These are phyloP conservation scores for Heteromurus nitidus DNA, from an alignment of 2,888 invertebrate species.

Conservation along the genomic window DNA sequence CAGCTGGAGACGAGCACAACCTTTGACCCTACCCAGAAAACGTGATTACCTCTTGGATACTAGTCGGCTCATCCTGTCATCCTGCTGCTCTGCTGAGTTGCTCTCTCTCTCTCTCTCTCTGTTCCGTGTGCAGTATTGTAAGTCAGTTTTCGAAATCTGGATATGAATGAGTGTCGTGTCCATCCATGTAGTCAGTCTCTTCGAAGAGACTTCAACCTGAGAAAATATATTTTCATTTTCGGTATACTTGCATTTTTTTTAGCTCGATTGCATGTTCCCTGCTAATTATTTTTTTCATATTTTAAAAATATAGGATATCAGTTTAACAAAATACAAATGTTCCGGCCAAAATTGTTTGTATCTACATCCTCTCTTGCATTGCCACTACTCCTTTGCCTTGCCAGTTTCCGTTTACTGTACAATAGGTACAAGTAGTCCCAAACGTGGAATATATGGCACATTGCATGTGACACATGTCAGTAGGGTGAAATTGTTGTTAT, in stretches of 20 bases:
- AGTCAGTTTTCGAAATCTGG: slow-evolving; percentile 30
- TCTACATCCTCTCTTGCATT: too few species aligned
- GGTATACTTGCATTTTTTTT: too few species aligned
- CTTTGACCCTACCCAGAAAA: slow-evolving; percentile 72
- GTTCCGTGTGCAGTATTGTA: slow-evolving; percentile 18
- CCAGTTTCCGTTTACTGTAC: too few species aligned
- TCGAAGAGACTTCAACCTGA: background rate
- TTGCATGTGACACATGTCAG: background rate
- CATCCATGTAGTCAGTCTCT: background rate
- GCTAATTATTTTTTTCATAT: too few species aligned
- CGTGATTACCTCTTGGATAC: slow-evolving; percentile 66
- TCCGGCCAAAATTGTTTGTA: too few species aligned
- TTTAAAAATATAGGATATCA: too few species aligned
- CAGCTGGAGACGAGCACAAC: slow-evolving; percentile 73
- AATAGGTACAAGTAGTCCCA: background rate
- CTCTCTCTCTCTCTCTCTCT: background rate
- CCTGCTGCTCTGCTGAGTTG: slow-evolving; percentile 26
- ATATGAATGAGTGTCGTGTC: slow-evolving; percentile 23
- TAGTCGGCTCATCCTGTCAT: slow-evolving; percentile 36
- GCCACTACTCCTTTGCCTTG: too few species aligned
- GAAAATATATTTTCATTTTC: background rate
- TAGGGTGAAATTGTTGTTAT: background rate
- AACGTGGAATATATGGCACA: background rate
- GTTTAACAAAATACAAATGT: too few species aligned
- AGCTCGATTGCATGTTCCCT: too few species aligned